These are phyloP conservation scores for Lacerta agilis DNA, from an alignment of 2,797 vertebrate species.

Conservation along the genomic window DNA sequence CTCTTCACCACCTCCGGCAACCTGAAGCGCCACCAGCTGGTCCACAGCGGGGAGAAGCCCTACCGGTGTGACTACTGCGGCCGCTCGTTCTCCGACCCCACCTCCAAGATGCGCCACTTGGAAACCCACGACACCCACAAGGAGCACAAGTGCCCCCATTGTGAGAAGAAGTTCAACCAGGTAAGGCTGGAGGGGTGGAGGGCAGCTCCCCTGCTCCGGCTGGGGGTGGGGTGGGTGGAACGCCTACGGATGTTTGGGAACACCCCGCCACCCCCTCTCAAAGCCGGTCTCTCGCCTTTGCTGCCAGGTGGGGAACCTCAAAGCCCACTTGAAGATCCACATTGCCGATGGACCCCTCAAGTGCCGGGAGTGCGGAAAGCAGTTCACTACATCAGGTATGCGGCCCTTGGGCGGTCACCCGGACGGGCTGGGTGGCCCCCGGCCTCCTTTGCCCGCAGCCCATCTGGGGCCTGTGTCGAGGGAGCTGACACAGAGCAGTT, in stretches of 20 bases:
- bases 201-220: background rate
- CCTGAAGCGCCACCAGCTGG: constrained; percentile 96
- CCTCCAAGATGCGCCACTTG: constrained; percentile 97
- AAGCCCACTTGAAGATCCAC: constrained; percentile 96
- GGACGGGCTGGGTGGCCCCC: too few species aligned
- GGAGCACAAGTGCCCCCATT: constrained; percentile 95
- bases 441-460: too few species aligned
- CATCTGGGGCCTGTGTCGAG: too few species aligned
- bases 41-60: constrained; percentile 97
- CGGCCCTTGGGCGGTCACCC: rapidly evolving
- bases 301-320: constrained; percentile 90
- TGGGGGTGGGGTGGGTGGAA: too few species aligned
- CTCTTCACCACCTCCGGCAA: constrained; percentile 98
- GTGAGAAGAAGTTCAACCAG: constrained; percentile 98
- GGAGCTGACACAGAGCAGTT: too few species aligned
- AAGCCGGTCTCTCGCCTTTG: background rate
- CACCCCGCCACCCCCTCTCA: background rate
- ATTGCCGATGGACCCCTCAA: constrained; percentile 94
- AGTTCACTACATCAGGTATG: constrained; percentile 97
- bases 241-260: too few species aligned
- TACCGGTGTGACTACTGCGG: constrained; percentile 95
- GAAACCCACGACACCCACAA: constrained; percentile 97
- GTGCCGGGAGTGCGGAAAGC: constrained; percentile 96
- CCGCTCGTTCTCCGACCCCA: constrained; percentile 95
- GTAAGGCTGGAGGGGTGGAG: constrained; percentile 64